Base-by-base conservation (phyloP, 1,140 invertebrate genomes). In the Papilio polytes region DNA sequence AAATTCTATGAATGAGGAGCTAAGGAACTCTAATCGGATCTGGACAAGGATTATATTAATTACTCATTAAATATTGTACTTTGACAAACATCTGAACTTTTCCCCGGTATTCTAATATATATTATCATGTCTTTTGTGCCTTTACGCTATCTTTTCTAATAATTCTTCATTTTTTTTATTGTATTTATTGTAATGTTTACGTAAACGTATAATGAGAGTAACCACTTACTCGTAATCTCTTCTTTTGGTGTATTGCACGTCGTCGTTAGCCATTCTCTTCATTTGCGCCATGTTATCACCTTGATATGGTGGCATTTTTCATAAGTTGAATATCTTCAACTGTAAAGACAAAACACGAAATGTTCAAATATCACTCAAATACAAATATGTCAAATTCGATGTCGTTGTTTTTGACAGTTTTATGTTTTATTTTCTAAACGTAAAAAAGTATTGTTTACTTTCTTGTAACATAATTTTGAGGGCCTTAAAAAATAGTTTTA, bases 211-310 rank as follows among this genome's bases (percentile, higher is more conserved):
- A 46, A 73, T 59, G 6, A 56, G 31, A 72, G 2, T 56, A n/a
- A 13, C 9, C 9, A 87, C 88, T 85, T 83, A 89, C 88, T 88
- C 87, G 46, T 89, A 89, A 56, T 89, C 88, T 80, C 88, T 85
- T 46, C 86, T 85, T 81, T 89, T 89, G 63, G 80, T 53, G 51
- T 82, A 83, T 81, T 83, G 7, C 72, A 80, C 74, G 44, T 82
- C 56, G 15, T 81, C 78, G 44, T 53, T 46, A 9, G 85, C 80
- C 51, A 81, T 46, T 13, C 78, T 83, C 51, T 84, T 85, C 26
- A 80, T 70, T 48, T 83, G 77, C 31, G 80, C 80, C 53, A 73
- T 74, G 26, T 82, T 81, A 2, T 79, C 77, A 77, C 20, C 73
- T 51, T 74, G 41, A 22, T 46, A 74, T 12, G 41, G 44, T 51